A percentile compares a stretch with the other conserved stretches of the same genome.
phyloP scores from a whole-genome alignment of 2,888 invertebrate genomes.

The Cosmorhoe ocellata region DNA sequence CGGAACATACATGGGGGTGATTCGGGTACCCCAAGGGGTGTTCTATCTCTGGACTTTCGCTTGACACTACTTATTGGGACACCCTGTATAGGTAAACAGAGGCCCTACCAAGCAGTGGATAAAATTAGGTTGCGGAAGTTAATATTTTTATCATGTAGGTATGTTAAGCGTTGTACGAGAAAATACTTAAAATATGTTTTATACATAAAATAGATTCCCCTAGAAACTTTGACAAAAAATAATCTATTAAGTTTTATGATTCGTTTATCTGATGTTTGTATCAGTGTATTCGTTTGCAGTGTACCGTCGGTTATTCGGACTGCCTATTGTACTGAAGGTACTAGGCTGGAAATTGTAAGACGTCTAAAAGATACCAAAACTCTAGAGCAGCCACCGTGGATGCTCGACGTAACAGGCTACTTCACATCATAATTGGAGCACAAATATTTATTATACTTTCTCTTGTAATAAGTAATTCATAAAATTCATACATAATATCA shows the following conservation, averaged over 20 bases:
- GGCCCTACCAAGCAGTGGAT: no score
- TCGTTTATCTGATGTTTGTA: constrained; percentile 24
- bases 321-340: constrained; percentile 26
- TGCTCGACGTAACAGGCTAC: constrained; percentile 55
- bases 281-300: constrained; percentile 19
- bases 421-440: constrained; percentile 71
- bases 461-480: constrained; percentile 60
- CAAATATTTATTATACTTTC: constrained; percentile 75
- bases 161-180: no score
- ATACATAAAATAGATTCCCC: no score
- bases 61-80: no score
- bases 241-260: constrained; percentile 3
- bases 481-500: constrained; percentile 53
- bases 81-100: no score
- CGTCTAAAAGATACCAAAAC: constrained; percentile 34
- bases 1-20: no score
- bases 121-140: no score
- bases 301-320: constrained; percentile 9
- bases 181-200: no score
- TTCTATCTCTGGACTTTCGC: no score
- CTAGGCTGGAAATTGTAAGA: constrained; percentile 28
- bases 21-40: no score
- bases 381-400: constrained; percentile 36
- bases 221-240: no score
- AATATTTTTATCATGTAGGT: no score